Conservation (phyloP, 2,888 invertebrate genomes). For the Salpingus planirostris region DNA sequence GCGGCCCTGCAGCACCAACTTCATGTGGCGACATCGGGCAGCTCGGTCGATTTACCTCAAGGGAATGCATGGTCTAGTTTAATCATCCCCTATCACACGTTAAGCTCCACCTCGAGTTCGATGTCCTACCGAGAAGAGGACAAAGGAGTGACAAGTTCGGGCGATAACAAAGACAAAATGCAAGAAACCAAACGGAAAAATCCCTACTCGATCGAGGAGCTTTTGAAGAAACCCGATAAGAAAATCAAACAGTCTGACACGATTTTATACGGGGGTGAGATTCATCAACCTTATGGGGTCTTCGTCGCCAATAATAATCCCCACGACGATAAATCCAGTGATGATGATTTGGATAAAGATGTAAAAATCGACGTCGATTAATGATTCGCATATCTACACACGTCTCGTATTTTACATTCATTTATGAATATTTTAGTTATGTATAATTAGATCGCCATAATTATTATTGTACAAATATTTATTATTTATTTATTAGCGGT, state of each 20-base stretch:
- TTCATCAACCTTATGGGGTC: constrained; percentile 31
- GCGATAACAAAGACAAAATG: constrained; percentile 20
- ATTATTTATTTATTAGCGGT: no score
- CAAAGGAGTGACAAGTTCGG: constrained; percentile 21
- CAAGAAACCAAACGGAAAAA: constrained; percentile 55
- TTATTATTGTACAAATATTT: constrained; percentile 15
- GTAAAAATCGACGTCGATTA: constrained; percentile 30
- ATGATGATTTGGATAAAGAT: constrained; percentile 23
- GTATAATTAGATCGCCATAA: no score
- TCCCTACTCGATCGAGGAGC: constrained; percentile 81
- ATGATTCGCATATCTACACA: constrained; percentile 1
- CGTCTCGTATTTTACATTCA: no score
- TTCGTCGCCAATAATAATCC: constrained; percentile 18
- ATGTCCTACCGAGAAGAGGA: constrained; percentile 7
- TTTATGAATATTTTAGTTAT: no score
- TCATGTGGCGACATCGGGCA: constrained; percentile 37
- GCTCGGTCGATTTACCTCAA: constrained; percentile 38
- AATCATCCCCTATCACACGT: constrained; percentile 46
- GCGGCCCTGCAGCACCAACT: constrained; percentile 47
- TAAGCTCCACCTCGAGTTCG: constrained; percentile 6
- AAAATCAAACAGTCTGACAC: constrained; percentile 36
- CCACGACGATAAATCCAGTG: constrained; percentile 13
- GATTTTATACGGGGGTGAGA: constrained; percentile 9
- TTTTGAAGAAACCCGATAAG: constrained; percentile 72
- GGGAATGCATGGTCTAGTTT: constrained; percentile 46